Percentiles rank a stretch among this genome's conserved stretches.
These are phyloP conservation scores for Aporrectodea caliginosa DNA, from an alignment of 1,140 invertebrate genomes.

Conservation along the genomic window DNA sequence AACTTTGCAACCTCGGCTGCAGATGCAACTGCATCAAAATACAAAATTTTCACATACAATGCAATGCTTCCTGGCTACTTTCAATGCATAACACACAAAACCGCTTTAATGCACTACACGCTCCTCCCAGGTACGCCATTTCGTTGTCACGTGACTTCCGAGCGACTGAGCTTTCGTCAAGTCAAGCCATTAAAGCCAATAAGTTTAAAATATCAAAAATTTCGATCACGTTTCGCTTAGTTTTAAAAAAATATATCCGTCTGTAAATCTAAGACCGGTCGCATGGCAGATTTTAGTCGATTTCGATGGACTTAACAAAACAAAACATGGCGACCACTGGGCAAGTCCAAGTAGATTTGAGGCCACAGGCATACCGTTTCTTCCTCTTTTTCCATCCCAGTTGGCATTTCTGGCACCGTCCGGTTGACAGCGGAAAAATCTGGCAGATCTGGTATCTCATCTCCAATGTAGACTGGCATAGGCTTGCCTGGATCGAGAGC, in stretches of 20 bases:
- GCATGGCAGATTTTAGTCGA: background rate
- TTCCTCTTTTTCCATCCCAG: slow-evolving; percentile 99
- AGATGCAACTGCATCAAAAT: too few species aligned
- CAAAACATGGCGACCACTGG: background rate
- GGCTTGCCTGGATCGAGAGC: slow-evolving; percentile 95
- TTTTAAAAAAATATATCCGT: background rate
- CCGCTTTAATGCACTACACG: too few species aligned
- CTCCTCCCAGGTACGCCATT: background rate
- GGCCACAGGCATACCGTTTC: slow-evolving; percentile 79
- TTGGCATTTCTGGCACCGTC: slow-evolving; percentile 97
- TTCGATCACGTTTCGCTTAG: background rate
- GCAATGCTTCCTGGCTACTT: too few species aligned
- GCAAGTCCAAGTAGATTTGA: slow-evolving; percentile 5
- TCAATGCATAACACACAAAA: too few species aligned
- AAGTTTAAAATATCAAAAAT: background rate
- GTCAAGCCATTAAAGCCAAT: background rate
- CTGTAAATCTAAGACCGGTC: background rate
- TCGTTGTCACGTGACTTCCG: background rate
- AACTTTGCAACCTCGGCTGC: too few species aligned
- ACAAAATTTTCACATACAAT: too few species aligned
- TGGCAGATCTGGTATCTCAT: slow-evolving; percentile 93
- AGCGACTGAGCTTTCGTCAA: too few species aligned
- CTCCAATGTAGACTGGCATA: slow-evolving; percentile 92
- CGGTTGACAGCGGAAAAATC: slow-evolving; percentile 97
- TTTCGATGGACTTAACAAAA: background rate